Base-by-base conservation (phyloP, 2,113 vertebrate genomes). In the Macquaria ambigua region DNA sequence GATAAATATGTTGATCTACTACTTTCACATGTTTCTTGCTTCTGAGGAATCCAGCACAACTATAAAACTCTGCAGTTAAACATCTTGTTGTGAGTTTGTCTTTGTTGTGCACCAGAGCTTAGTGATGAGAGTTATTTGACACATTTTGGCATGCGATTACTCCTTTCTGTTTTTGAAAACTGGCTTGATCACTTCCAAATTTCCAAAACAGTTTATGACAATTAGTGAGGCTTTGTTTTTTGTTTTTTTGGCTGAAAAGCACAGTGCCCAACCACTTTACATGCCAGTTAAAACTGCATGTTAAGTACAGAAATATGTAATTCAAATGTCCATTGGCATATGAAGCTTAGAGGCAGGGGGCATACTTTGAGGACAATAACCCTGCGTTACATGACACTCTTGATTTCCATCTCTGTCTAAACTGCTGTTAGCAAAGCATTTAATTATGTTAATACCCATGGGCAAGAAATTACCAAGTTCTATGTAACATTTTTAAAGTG, bases 21-120 rank as follows among this genome's bases (percentile, higher is more conserved):
- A 46, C 77, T 79, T 78, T 67, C 79, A 83, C 55, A n/a, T 79
- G 86, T 75, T 84, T 71, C 83, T 61, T 14, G 28, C 37, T 28
- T 52, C 58, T 50, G 71, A 81, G 79, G 53, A 12, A 70, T 78
- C 48, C 66, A 37, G 28, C 8, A 0, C 56, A 8, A 11, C 25
- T 48, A 67, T 71, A 43, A 63, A 83, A 43, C 15, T 50, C 71
- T 46, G 0, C 62, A 53, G 43, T 82, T 56, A 62, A 84, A 80
- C 67, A 31, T 53, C 2, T 5, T 74, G 21, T 69, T 50, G 34
- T 69, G 39, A 72, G 69, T 52, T 71, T 28, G 82, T 61, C 67
- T 50, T 55, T 52, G 46, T 75, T 61, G 55, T 31, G 56, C 28
- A 63, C 10, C 69, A 67, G 31, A 68, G 52, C 37, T 31, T 34